These are phyloP conservation scores for Eulemur macaco DNA, from an alignment of 2,113 vertebrate genomes.

Conservation along the genomic window DNA sequence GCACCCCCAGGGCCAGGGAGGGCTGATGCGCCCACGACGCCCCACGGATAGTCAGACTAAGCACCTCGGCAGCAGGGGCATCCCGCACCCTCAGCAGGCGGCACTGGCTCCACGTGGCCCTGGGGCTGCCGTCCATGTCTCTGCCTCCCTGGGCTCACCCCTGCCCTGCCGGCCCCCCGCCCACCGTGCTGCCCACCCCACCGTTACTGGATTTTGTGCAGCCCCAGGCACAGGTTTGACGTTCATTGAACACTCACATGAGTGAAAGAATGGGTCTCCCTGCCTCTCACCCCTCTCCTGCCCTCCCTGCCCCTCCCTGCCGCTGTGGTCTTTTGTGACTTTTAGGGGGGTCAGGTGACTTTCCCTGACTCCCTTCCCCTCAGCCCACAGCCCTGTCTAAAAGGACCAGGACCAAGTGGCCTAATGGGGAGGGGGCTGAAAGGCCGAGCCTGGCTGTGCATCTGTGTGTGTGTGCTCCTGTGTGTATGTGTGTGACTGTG, in stretches of 20 bases:
- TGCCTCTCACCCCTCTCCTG: too few relatives aligned
- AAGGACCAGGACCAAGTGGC: not conserved
- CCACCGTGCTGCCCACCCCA: not conserved
- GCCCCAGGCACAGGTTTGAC: fast-evolving
- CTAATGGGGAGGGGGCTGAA: too few relatives aligned
- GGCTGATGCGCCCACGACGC: fast-evolving
- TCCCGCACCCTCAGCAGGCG: not conserved
- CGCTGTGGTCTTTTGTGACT: not conserved
- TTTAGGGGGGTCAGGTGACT: too few relatives aligned
- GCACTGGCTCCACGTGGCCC: fast-evolving
- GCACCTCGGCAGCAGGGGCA: too few relatives aligned
- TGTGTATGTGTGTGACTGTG: not conserved
- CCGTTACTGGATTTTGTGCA: not conserved
- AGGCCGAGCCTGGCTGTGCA: fast-evolving
- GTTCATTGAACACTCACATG: fast-evolving
- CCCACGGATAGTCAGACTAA: fast-evolving
- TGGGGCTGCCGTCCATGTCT: not conserved
- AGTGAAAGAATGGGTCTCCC: fast-evolving
- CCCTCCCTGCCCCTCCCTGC: not conserved
- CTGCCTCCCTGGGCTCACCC: not conserved
- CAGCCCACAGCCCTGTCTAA: not conserved
- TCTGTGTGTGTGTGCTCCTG: not conserved
- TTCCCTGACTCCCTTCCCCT: not conserved
- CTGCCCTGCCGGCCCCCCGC: too few relatives aligned
- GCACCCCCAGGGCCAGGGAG: not conserved